These are phyloP conservation scores for Tanytarsus gracilentus DNA, from an alignment of 2,888 invertebrate genomes.

Conservation along the genomic window DNA sequence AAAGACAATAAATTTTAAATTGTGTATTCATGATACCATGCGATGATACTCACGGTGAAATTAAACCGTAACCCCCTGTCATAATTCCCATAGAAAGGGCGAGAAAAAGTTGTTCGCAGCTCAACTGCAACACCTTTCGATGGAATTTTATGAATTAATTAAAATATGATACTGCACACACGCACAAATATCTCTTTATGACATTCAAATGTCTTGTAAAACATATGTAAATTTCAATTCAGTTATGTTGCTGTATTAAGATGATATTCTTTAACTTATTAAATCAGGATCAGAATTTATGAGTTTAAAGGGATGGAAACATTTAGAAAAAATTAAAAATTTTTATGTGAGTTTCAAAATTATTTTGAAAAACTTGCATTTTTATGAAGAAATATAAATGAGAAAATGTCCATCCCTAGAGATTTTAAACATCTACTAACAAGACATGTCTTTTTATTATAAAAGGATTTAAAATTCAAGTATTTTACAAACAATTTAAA, in stretches of 20 bases:
- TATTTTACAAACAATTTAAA: slow-evolving; percentile 14
- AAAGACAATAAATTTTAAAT: slow-evolving; percentile 27
- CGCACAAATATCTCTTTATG: slow-evolving; percentile 15
- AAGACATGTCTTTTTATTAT: no score
- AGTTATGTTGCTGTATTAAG: slow-evolving; percentile 18
- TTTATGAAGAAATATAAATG: no score
- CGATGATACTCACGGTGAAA: slow-evolving; percentile 20
- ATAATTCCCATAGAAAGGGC: slow-evolving; percentile 2
- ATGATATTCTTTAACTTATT: background rate
- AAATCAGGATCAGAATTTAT: no score
- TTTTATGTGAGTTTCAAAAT: no score
- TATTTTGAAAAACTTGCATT: no score
- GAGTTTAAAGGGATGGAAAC: no score
- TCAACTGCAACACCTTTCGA: background rate
- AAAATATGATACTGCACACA: background rate
- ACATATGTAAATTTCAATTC: slow-evolving; percentile 26
- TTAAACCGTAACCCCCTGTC: slow-evolving; percentile 25
- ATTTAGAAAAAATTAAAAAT: no score
- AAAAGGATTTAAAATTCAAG: no score
- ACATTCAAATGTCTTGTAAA: slow-evolving; percentile 27
- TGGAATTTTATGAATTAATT: background rate
- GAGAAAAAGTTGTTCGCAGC: slow-evolving; percentile 3
- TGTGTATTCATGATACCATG: slow-evolving; percentile 9
- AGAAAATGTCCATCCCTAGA: no score
- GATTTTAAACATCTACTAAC: no score